A percentile compares a stretch with the other conserved stretches of the same genome.
Evolutionary conservation across 1,140 invertebrate genomes (phyloP).

Genomic region (Mylabris phalerata): DNA sequence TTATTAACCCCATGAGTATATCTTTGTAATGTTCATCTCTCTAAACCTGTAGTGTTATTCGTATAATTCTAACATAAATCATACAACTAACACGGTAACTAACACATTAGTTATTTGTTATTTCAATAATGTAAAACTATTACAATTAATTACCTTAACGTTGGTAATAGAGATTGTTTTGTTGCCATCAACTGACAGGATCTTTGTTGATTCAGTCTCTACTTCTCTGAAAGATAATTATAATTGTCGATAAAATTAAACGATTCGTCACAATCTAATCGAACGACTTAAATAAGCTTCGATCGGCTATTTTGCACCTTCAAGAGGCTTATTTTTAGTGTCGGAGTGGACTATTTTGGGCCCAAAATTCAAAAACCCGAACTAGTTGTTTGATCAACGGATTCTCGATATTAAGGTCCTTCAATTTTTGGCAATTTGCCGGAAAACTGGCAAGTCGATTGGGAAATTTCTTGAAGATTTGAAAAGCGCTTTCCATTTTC

Average conservation of each 20-base stretch:
- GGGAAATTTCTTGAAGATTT: no score
- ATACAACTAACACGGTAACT: constrained; percentile 1
- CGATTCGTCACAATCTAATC: neutral
- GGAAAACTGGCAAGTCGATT: no score
- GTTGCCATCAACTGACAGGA: constrained; percentile 44
- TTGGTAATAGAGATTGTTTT: constrained; percentile 48
- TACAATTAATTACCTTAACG: constrained; percentile 44
- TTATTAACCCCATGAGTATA: constrained; percentile 1
- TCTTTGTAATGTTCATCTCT: constrained; percentile 1
- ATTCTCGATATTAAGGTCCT: no score
- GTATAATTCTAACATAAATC: constrained; percentile 20
- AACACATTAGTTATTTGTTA: no score
- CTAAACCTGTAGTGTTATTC: constrained; percentile 7
- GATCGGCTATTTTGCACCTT: no score
- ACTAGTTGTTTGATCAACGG: no score
- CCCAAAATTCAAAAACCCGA: no score
- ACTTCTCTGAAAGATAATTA: constrained; percentile 35
- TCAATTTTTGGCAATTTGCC: no score
- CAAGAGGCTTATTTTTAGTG: no score
- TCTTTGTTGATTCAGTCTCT: constrained; percentile 28
- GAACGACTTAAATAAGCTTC: no score
- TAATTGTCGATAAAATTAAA: neutral
- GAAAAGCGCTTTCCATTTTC: no score
- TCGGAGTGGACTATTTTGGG: no score
- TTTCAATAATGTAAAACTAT: neutral